Evolutionary conservation across 2,113 vertebrate species (phyloP).

Genomic region (Bubalus kerabau): DNA sequence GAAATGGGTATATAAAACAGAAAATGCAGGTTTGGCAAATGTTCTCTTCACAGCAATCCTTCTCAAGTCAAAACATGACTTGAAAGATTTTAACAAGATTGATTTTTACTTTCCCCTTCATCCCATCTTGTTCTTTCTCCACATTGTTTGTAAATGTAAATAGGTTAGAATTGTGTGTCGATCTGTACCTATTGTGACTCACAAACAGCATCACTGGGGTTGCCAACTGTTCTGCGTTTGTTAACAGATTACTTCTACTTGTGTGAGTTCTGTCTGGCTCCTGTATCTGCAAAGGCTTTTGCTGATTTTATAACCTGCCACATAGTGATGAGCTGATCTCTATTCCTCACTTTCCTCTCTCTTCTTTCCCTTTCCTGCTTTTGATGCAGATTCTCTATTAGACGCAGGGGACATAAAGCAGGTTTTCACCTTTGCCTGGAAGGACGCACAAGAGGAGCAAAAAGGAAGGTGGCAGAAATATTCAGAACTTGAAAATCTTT

Average conservation of each 20-base stretch:
- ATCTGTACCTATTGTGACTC: constrained; percentile 1
- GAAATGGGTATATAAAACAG: rapidly evolving
- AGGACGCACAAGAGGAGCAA: constrained; percentile 47
- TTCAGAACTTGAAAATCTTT: constrained; percentile 77
- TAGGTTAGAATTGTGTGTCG: background rate
- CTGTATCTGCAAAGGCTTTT: constrained; percentile 23
- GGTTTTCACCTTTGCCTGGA: constrained; percentile 71
- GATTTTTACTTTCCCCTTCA: background rate
- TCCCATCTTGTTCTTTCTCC: background rate
- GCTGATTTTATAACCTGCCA: constrained; percentile 58
- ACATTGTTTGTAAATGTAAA: background rate
- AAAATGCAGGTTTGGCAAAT: background rate
- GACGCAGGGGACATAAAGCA: constrained; percentile 40
- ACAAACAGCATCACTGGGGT: background rate
- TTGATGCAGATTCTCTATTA: constrained; percentile 61
- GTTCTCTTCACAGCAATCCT: background rate
- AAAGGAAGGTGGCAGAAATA: constrained; percentile 62
- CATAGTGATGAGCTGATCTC: constrained; percentile 62
- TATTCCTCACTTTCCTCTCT: constrained; percentile 33
- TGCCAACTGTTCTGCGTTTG: background rate
- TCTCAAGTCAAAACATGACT: background rate
- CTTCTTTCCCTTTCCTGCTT: constrained; percentile 46
- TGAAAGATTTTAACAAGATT: background rate
- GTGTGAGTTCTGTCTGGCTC: constrained; percentile 17
- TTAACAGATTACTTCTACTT: constrained; percentile 23